A percentile compares a stretch with the other conserved stretches of the same genome.
Conservation (phyloP, 2,797 vertebrate species). For the Ispidina picta region DNA sequence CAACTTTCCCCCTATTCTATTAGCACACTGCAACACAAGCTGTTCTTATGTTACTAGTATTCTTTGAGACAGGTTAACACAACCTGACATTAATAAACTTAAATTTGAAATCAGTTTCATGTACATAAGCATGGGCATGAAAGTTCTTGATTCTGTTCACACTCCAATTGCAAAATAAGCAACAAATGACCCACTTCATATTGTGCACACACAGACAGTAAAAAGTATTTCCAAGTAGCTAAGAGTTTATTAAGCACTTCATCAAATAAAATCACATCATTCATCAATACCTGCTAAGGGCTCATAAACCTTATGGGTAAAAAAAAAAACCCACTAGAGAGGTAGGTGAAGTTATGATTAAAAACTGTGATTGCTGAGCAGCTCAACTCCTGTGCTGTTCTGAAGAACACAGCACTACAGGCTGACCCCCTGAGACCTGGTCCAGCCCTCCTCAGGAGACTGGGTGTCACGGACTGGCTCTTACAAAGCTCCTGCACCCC, state of each 20-base stretch:
- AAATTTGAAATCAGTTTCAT: not conserved
- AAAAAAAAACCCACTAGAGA: not conserved
- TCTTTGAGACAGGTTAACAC: not conserved
- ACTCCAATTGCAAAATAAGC: not conserved
- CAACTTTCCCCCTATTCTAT: not conserved
- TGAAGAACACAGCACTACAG: not conserved
- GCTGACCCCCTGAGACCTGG: not conserved
- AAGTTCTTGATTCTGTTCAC: not conserved
- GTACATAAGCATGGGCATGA: not conserved
- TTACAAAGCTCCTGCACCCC: not conserved
- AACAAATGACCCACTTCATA: not conserved
- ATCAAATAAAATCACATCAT: not conserved
- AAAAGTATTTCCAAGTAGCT: not conserved
- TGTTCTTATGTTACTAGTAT: not conserved
- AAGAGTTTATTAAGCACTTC: not conserved
- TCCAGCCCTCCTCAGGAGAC: fast-evolving
- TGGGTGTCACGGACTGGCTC: not conserved
- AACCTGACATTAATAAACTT: not conserved
- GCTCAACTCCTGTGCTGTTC: not conserved
- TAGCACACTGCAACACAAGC: not conserved
- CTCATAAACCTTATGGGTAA: not conserved
- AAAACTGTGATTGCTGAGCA: not conserved
- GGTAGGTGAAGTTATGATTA: not conserved
- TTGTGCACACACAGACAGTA: not conserved
- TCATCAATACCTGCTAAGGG: not conserved